Conservation (phyloP, 2,797 vertebrate species). For the Micromesistius poutassou region DNA sequence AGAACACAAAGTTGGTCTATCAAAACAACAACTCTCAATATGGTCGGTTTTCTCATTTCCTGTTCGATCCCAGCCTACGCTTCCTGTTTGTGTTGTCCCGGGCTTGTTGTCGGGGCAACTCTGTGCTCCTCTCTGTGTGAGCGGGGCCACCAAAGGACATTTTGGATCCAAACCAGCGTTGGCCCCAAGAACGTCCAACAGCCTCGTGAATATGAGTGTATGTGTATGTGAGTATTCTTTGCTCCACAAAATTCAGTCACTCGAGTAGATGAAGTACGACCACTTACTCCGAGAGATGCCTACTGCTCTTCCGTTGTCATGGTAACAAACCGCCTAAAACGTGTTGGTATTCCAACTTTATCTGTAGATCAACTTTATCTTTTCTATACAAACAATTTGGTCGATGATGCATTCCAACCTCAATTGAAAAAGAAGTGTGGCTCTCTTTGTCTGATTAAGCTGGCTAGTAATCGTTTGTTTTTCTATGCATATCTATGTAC, state of each 20-base stretch:
- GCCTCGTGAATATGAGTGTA: neutral
- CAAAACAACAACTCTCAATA: neutral
- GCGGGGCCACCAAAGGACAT: neutral
- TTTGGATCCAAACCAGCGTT: neutral
- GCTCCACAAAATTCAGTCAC: too few species aligned
- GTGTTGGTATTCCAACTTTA: neutral
- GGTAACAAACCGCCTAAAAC: neutral
- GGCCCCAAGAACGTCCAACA: neutral
- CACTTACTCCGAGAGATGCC: neutral
- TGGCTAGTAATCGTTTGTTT: neutral
- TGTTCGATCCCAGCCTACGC: neutral
- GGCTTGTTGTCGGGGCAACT: neutral
- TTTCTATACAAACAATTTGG: neutral
- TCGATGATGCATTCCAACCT: neutral
- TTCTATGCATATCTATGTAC: neutral
- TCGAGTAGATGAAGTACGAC: neutral
- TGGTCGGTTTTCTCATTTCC: neutral
- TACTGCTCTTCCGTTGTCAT: neutral
- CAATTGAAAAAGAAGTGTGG: neutral
- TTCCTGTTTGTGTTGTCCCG: neutral
- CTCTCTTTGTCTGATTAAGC: neutral
- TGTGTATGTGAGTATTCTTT: neutral
- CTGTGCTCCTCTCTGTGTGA: neutral
- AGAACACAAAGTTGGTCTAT: neutral
- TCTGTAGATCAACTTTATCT: neutral